phyloP scores from a whole-genome alignment of 2,888 invertebrate genomes.

The Dexiosoma caninum region DNA sequence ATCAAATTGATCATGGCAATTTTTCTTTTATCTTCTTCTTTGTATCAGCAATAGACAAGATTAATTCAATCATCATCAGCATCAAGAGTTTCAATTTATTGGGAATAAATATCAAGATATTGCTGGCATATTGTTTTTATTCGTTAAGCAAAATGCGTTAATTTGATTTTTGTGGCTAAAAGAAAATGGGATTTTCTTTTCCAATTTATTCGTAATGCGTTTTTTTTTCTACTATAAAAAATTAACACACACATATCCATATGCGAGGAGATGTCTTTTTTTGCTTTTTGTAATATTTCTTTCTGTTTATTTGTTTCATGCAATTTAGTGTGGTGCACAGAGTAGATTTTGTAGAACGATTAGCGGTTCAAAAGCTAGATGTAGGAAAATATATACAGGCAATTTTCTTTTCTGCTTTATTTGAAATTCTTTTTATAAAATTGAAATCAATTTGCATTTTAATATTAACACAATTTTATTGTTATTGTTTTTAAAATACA shows the following conservation, averaged over 20 bases:
- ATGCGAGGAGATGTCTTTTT: conserved; percentile 5
- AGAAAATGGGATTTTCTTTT: conserved; percentile 52
- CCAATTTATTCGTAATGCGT: conserved; percentile 39
- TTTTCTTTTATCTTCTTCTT: not conserved
- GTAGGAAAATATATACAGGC: conserved; percentile 18
- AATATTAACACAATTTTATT: not conserved
- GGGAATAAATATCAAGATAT: not conserved
- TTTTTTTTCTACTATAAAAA: conserved; percentile 15
- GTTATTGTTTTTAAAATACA: not conserved
- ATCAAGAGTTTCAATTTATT: not conserved
- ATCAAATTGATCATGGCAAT: conserved; percentile 35
- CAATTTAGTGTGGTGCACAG: conserved; percentile 12
- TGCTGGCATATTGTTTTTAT: conserved; percentile 21
- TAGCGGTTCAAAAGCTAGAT: conserved; percentile 52
- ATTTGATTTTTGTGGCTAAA: conserved; percentile 60
- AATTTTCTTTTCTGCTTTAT: conserved; percentile 21
- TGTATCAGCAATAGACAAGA: conserved; percentile 15
- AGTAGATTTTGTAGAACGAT: conserved; percentile 49
- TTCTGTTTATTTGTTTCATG: too few relatives aligned
- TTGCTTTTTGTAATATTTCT: not conserved
- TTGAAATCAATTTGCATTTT: not conserved
- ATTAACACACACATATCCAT: not conserved
- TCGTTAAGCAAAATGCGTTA: conserved; percentile 51
- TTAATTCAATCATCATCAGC: conserved; percentile 36
- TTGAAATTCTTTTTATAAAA: not conserved